A percentile compares a stretch with the other conserved stretches of the same genome.
These are phyloP conservation scores for Latrodectus geometricus DNA, from an alignment of 1,140 invertebrate species.

Conservation along the genomic window DNA sequence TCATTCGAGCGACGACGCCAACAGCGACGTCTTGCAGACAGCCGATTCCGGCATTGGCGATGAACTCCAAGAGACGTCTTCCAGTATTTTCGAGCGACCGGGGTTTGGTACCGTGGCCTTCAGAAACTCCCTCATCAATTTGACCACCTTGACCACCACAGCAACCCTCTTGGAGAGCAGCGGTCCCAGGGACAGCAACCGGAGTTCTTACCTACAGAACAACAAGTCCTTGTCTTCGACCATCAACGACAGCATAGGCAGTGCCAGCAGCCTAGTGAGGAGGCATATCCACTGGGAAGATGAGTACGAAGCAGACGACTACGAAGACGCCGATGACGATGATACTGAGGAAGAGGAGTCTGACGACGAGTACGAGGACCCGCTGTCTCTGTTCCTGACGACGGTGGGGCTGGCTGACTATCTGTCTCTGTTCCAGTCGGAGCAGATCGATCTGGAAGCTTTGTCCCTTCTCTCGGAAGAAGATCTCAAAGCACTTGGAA, in stretches of 20 bases:
- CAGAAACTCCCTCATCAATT: constrained; percentile 64
- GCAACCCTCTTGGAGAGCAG: neutral
- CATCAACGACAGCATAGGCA: constrained; percentile 77
- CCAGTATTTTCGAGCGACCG: constrained; percentile 85
- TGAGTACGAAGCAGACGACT: constrained; percentile 41
- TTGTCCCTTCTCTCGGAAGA: constrained; percentile 88
- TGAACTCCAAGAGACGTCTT: constrained; percentile 31
- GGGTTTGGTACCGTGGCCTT: constrained; percentile 93
- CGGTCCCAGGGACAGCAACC: neutral
- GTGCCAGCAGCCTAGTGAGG: constrained; percentile 79
- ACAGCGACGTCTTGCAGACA: constrained; percentile 34
- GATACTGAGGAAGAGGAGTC: neutral
- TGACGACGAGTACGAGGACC: neutral
- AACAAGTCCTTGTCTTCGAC: neutral
- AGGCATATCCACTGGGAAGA: constrained; percentile 66
- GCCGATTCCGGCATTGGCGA: constrained; percentile 64
- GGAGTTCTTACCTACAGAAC: neutral
- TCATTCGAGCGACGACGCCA: constrained; percentile 33
- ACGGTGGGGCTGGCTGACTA: constrained; percentile 83
- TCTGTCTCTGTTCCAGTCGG: constrained; percentile 80
- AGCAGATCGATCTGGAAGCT: constrained; percentile 92
- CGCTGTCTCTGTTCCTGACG: constrained; percentile 76
- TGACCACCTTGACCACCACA: neutral
- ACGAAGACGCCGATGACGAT: neutral
- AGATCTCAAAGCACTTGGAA: constrained; percentile 84